phyloP scores from a whole-genome alignment of 1,140 invertebrate genomes.

The Apis dorsata region DNA sequence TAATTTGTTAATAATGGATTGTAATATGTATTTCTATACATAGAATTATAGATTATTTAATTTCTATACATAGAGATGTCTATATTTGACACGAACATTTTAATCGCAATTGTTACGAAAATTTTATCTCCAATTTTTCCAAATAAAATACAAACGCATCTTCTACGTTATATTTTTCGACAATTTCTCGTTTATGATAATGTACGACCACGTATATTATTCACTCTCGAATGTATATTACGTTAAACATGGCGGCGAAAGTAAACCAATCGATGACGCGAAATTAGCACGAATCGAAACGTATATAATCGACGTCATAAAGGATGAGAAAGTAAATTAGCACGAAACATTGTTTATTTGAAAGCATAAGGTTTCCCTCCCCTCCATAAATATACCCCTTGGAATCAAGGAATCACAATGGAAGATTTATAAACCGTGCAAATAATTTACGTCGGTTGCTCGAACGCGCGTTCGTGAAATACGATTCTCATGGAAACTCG shows the following conservation, averaged over 20 bases:
- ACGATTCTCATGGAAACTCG: background rate
- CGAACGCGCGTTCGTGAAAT: slow-evolving; percentile 12
- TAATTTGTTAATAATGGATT: too few relatives aligned
- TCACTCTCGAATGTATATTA: background rate
- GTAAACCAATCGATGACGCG: background rate
- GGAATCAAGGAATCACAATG: background rate
- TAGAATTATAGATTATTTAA: too few relatives aligned
- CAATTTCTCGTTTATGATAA: background rate
- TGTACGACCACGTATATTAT: accelerated
- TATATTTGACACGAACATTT: too few relatives aligned
- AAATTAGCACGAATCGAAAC: slow-evolving; percentile 6
- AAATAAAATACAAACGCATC: background rate
- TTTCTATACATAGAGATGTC: too few relatives aligned
- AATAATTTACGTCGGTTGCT: slow-evolving; percentile 3
- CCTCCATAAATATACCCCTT: background rate
- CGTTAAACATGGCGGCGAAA: background rate
- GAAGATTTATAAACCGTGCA: slow-evolving; percentile 21
- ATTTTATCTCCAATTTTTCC: background rate
- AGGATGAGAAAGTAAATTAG: slow-evolving; percentile 1
- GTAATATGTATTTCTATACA: too few relatives aligned
- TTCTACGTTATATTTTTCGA: too few relatives aligned
- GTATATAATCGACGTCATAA: background rate
- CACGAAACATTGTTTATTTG: background rate
- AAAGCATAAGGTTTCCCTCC: background rate
- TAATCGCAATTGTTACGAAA: too few relatives aligned